phyloP scores from a whole-genome alignment of 2,113 vertebrate genomes.

The Apistogramma diplotaenia region DNA sequence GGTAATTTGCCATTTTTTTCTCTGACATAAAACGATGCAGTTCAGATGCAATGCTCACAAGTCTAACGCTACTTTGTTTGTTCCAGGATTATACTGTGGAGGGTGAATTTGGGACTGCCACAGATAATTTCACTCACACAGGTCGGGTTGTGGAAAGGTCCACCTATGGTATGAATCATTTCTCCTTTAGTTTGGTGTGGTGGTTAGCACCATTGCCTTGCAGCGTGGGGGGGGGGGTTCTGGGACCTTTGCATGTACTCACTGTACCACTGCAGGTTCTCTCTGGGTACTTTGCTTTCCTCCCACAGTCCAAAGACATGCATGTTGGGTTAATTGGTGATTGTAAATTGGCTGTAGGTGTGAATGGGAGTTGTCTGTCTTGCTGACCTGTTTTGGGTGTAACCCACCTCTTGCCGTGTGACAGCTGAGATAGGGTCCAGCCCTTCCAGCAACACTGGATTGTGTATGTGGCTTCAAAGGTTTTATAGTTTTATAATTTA shows the following conservation, averaged over 20 bases:
- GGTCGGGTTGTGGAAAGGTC: constrained; percentile 87
- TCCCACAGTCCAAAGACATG: neutral
- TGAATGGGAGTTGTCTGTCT: neutral
- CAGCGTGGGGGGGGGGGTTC: neutral
- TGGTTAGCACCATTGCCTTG: neutral
- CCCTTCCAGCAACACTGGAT: neutral
- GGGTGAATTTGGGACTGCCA: constrained; percentile 89
- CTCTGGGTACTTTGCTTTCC: no score
- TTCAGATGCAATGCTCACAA: neutral
- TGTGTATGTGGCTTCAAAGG: neutral
- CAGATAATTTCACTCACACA: constrained; percentile 84
- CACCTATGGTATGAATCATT: constrained; percentile 81
- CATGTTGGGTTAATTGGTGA: neutral
- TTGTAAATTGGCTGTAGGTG: neutral
- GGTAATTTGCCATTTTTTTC: constrained; percentile 70
- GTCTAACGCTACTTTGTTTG: neutral
- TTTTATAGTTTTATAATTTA: neutral
- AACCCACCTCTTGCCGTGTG: neutral
- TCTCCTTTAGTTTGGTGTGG: neutral
- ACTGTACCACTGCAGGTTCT: neutral
- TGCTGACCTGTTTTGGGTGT: neutral
- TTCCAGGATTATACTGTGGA: constrained; percentile 86
- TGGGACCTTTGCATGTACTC: neutral
- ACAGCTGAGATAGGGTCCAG: neutral
- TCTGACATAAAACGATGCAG: neutral